Conservation (phyloP, 2,113 vertebrate species). For the Bettongia penicillata region DNA sequence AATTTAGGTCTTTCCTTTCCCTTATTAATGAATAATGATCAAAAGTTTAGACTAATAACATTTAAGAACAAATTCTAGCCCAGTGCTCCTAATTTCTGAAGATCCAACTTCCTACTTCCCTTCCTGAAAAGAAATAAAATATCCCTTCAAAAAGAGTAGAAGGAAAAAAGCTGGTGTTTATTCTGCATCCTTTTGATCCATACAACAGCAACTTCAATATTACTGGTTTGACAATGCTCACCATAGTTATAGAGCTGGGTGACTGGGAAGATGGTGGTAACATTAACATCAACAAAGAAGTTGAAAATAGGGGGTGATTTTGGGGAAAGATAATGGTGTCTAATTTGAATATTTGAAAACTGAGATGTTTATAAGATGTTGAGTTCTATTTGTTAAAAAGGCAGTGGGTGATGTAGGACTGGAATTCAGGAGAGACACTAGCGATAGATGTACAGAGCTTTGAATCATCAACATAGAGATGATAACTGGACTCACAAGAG, state of each 20-base stretch:
- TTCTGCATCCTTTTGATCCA: not conserved
- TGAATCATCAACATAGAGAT: not conserved
- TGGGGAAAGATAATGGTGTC: too few species aligned
- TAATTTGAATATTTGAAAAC: not conserved
- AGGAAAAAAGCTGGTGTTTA: not conserved
- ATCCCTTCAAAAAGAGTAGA: not conserved
- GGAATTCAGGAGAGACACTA: not conserved
- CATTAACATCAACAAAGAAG: not conserved
- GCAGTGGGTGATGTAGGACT: not conserved
- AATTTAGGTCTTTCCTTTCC: too few species aligned
- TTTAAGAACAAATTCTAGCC: not conserved
- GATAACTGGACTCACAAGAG: not conserved
- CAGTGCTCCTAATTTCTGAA: too few species aligned
- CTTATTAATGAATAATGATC: too few species aligned
- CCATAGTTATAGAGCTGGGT: not conserved
- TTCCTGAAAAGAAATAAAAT: not conserved
- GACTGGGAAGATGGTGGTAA: not conserved
- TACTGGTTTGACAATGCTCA: not conserved
- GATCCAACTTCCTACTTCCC: not conserved
- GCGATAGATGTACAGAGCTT: not conserved
- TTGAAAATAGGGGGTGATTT: not conserved
- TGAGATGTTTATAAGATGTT: not conserved
- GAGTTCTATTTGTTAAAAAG: not conserved
- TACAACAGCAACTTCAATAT: not conserved
- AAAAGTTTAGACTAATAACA: not conserved